These are phyloP conservation scores for Chiroxiphia lanceolata DNA, from an alignment of 2,797 vertebrate genomes.

Conservation along the genomic window DNA sequence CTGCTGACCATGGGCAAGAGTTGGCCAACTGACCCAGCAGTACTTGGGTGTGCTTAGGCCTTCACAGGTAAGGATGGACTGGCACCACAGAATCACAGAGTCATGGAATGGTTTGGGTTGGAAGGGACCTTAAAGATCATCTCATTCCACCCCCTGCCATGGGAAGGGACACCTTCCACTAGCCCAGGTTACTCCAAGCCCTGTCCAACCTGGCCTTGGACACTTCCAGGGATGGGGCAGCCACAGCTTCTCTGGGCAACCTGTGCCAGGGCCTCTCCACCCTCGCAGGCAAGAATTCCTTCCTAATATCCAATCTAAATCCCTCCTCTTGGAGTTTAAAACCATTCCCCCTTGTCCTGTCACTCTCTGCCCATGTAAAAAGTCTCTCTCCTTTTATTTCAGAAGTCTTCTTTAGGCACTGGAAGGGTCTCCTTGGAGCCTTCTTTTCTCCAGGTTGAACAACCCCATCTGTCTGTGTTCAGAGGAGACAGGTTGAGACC, in stretches of 20 bases:
- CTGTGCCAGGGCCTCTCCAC: accelerated
- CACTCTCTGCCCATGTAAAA: background rate
- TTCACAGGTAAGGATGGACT: background rate
- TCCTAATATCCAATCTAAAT: background rate
- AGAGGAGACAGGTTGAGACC: background rate
- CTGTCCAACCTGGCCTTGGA: accelerated
- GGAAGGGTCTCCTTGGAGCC: background rate
- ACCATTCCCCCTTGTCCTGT: background rate
- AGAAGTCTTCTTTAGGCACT: background rate
- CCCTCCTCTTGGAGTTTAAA: background rate
- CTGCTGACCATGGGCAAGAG: background rate
- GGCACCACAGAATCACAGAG: background rate
- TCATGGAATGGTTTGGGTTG: background rate
- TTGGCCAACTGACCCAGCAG: background rate
- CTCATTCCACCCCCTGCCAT: background rate
- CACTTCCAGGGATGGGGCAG: background rate
- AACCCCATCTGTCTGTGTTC: background rate
- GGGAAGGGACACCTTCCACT: background rate
- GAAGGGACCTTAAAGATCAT: background rate
- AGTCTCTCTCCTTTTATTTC: background rate
- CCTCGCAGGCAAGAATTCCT: background rate
- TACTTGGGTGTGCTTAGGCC: background rate
- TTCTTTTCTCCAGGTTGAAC: background rate
- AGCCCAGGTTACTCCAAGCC: background rate
- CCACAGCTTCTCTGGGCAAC: background rate